Evolutionary conservation across 2,888 invertebrate genomes (phyloP).

Genomic region (Epirrhoe alternata): DNA sequence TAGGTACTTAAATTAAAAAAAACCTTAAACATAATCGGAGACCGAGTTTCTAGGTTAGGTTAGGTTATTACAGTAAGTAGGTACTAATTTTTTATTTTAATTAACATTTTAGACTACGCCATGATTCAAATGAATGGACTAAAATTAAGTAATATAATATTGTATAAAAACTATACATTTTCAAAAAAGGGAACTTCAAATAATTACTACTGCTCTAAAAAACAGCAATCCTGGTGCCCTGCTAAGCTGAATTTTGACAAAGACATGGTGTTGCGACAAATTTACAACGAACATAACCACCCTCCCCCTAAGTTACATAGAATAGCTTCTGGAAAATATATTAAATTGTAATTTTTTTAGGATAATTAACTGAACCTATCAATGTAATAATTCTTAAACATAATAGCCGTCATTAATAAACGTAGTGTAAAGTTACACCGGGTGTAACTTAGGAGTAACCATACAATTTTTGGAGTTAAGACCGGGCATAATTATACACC

Average conservation of each 20-base stretch:
- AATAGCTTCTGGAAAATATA: conserved; percentile 45
- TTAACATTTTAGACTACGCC: conserved; percentile 20
- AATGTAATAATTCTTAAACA: too few species aligned
- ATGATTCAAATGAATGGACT: conserved; percentile 26
- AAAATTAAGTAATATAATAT: conserved; percentile 14
- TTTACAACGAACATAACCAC: conserved; percentile 6
- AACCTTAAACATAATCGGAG: too few species aligned
- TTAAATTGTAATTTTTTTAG: conserved; percentile 20
- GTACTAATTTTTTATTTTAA: too few species aligned
- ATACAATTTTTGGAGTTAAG: too few species aligned
- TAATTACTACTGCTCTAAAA: conserved; percentile 39
- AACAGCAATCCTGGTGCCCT: conserved; percentile 23
- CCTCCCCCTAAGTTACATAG: conserved; percentile 24
- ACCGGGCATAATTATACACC: too few species aligned
- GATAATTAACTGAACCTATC: too few species aligned
- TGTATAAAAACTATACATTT: conserved; percentile 38
- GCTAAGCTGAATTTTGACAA: conserved; percentile 16
- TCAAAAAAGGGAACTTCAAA: conserved; percentile 33
- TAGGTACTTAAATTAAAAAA: too few species aligned
- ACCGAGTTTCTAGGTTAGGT: too few species aligned
- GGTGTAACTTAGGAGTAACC: too few species aligned
- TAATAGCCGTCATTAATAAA: too few species aligned
- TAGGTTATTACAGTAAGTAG: too few species aligned
- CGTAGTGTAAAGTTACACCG: too few species aligned
- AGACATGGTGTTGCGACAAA: not conserved